A percentile compares a stretch with the other conserved stretches of the same genome.
Conservation (phyloP, 2,113 vertebrate genomes). For the Artemisiospiza belli region DNA sequence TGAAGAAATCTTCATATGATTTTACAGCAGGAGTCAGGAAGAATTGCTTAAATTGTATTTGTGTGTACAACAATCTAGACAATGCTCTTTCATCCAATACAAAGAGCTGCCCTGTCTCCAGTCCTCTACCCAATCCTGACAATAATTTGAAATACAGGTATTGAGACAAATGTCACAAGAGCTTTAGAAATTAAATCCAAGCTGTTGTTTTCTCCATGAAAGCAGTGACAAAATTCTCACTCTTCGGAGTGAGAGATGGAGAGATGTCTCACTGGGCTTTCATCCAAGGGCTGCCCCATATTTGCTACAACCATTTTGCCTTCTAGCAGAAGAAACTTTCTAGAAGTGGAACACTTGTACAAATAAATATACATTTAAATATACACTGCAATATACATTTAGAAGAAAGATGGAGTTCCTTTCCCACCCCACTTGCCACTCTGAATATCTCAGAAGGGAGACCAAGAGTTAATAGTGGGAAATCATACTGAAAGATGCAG, state of each 20-base stretch:
- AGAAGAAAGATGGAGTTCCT: background rate
- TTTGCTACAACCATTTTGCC: accelerated
- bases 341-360: accelerated
- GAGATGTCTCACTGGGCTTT: background rate
- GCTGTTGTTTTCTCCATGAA: background rate
- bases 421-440: accelerated
- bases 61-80: background rate
- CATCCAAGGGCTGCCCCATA: background rate
- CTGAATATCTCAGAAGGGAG: background rate
- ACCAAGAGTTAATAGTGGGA: background rate
- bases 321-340: background rate
- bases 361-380: too few species aligned
- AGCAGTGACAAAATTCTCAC: background rate
- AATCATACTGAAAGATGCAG: background rate
- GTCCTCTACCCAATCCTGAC: background rate
- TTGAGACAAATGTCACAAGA: background rate
- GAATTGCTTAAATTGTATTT: background rate
- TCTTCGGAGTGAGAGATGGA: background rate
- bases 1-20: background rate
- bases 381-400: background rate
- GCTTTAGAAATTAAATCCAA: background rate
- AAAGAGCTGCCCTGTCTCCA: background rate
- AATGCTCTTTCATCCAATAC: background rate
- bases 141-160: background rate
- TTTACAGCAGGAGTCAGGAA: background rate